Evolutionary conservation across 2,113 vertebrate species (phyloP).

Genomic region (Menura novaehollandiae): DNA sequence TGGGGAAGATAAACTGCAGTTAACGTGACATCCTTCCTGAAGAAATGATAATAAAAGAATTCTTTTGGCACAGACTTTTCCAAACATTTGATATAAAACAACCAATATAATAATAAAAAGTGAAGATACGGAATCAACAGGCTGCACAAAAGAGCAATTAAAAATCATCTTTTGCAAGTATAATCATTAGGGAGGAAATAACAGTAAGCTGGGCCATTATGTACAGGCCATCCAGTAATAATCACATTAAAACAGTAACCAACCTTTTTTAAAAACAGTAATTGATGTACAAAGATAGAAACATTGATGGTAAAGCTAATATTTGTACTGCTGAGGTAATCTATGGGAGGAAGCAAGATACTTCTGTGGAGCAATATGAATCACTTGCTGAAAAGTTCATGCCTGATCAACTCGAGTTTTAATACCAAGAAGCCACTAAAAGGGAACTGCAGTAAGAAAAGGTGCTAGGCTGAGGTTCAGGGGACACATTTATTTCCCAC

Average conservation of each 20-base stretch:
- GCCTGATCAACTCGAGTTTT: not conserved
- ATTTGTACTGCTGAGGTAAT: not conserved
- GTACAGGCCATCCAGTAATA: not conserved
- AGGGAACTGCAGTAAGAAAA: not conserved
- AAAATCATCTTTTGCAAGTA: not conserved
- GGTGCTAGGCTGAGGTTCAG: not conserved
- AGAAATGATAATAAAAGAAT: not conserved
- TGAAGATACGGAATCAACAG: not conserved
- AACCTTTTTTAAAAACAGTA: not conserved
- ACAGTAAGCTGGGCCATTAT: not conserved
- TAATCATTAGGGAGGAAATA: not conserved
- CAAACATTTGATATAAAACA: not conserved
- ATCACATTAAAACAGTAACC: not conserved
- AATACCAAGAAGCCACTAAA: not conserved
- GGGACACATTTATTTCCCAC: not conserved
- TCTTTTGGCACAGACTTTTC: not conserved
- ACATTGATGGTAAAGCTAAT: not conserved
- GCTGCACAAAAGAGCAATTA: not conserved
- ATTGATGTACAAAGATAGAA: not conserved
- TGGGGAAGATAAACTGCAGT: not conserved
- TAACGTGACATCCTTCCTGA: not conserved
- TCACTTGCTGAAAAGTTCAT: not conserved
- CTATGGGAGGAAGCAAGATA: not conserved
- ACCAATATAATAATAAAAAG: not conserved
- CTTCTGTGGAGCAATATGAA: not conserved